Evolutionary conservation across 2,113 vertebrate species (phyloP).

Genomic region (Melanotaenia duboulayi): DNA sequence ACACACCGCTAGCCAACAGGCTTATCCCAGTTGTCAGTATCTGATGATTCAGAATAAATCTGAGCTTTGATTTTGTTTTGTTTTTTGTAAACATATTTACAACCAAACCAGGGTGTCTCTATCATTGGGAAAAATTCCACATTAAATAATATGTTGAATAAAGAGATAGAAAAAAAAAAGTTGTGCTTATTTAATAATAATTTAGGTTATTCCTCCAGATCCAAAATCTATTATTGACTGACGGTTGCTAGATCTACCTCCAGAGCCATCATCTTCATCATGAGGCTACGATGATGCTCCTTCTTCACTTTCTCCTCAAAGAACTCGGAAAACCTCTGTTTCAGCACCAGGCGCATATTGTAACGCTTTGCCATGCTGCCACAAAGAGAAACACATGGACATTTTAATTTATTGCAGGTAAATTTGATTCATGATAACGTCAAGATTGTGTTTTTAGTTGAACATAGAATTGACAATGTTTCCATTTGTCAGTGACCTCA

Average conservation of each 20-base stretch:
- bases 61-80: too few relatives aligned
- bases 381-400: not conserved
- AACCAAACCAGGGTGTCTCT: too few relatives aligned
- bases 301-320: conserved; percentile 93
- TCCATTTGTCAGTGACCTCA: not conserved
- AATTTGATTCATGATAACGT: not conserved
- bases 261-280: conserved; percentile 93
- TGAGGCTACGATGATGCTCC: conserved; percentile 84
- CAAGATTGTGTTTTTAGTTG: too few relatives aligned
- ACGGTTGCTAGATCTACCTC: conserved; percentile 80
- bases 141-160: not conserved
- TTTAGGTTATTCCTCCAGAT: too few relatives aligned
- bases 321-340: conserved; percentile 92
- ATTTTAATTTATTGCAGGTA: not conserved
- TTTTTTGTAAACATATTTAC: too few relatives aligned
- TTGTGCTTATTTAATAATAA: too few relatives aligned
- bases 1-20: too few relatives aligned
- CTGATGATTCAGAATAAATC: too few relatives aligned
- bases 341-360: conserved; percentile 92
- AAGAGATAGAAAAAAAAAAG: not conserved
- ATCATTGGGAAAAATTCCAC: too few relatives aligned
- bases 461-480: not conserved
- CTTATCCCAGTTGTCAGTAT: too few relatives aligned
- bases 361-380: conserved; percentile 93
- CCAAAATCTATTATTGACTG: too few relatives aligned